Conservation (phyloP, 2,797 vertebrate genomes). For the Hydrophis major region DNA sequence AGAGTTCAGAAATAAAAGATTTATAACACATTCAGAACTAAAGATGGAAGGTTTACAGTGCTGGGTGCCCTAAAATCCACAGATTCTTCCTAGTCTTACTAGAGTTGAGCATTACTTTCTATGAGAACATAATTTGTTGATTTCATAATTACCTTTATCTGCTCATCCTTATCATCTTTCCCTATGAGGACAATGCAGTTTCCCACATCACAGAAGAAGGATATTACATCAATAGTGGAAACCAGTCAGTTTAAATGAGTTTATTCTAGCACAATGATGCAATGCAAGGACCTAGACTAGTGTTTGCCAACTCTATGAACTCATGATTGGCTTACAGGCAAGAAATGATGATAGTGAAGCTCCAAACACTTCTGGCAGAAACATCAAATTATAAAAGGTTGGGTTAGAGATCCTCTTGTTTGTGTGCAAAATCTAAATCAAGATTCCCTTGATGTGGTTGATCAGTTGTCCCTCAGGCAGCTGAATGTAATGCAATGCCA, state of each 20-base stretch:
- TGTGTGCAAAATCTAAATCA: slow-evolving; percentile 30
- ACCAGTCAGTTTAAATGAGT: slow-evolving; percentile 2
- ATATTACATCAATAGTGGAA: neutral
- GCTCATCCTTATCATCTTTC: slow-evolving; percentile 21
- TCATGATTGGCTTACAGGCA: neutral
- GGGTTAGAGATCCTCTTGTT: slow-evolving; percentile 13
- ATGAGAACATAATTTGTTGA: neutral
- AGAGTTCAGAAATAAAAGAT: neutral
- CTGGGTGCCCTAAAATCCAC: neutral
- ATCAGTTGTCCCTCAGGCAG: neutral
- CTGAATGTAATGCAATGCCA: neutral
- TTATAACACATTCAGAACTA: neutral
- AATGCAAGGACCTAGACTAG: slow-evolving; percentile 29
- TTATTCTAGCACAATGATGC: slow-evolving; percentile 36
- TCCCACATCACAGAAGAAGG: neutral
- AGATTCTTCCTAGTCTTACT: neutral
- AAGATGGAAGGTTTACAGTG: neutral
- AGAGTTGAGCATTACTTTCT: neutral
- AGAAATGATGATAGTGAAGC: neutral
- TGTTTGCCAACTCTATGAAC: neutral
- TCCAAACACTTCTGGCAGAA: neutral
- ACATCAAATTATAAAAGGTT: neutral
- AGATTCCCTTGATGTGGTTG: slow-evolving; percentile 6
- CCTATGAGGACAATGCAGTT: neutral
- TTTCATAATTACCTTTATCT: neutral